phyloP scores from a whole-genome alignment of 2,113 vertebrate genomes.

The Forbesichthys papilliferus region DNA sequence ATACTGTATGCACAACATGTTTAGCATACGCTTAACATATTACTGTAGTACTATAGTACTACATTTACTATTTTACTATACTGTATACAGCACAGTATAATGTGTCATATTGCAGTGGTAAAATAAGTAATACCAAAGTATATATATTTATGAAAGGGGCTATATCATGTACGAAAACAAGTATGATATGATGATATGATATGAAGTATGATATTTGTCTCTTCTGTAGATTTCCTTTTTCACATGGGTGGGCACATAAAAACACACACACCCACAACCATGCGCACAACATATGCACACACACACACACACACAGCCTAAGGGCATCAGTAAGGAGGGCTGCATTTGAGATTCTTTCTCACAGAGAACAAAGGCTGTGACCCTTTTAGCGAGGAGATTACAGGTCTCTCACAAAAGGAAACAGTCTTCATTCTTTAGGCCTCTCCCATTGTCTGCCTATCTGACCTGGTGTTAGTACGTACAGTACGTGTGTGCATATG shows the following conservation, averaged over 20 bases:
- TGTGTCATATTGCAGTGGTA: too few relatives aligned
- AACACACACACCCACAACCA: background rate
- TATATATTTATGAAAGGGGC: too few relatives aligned
- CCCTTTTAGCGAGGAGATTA: conserved; percentile 59
- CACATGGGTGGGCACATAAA: too few relatives aligned
- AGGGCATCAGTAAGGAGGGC: conserved; percentile 36
- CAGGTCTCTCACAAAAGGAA: conserved; percentile 58
- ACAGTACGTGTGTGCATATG: background rate
- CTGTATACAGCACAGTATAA: too few relatives aligned
- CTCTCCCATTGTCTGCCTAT: conserved; percentile 43
- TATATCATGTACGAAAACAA: too few relatives aligned
- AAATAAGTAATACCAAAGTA: too few relatives aligned
- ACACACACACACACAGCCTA: conserved; percentile 21
- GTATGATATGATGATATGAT: too few relatives aligned
- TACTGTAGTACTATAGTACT: too few relatives aligned
- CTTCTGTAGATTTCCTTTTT: too few relatives aligned
- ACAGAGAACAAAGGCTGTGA: conserved; percentile 58
- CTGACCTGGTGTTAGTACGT: conserved; percentile 30
- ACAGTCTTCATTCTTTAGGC: conserved; percentile 51
- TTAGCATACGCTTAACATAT: too few relatives aligned
- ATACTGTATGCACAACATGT: too few relatives aligned
- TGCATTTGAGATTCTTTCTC: conserved; percentile 47
- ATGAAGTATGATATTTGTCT: background rate
- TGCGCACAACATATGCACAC: background rate
- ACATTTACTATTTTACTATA: too few relatives aligned